Evolutionary conservation across 1,140 invertebrate species (phyloP), one percentile per base, ranked within the genome.

Genomic region (Drosophila sp.): DNA sequence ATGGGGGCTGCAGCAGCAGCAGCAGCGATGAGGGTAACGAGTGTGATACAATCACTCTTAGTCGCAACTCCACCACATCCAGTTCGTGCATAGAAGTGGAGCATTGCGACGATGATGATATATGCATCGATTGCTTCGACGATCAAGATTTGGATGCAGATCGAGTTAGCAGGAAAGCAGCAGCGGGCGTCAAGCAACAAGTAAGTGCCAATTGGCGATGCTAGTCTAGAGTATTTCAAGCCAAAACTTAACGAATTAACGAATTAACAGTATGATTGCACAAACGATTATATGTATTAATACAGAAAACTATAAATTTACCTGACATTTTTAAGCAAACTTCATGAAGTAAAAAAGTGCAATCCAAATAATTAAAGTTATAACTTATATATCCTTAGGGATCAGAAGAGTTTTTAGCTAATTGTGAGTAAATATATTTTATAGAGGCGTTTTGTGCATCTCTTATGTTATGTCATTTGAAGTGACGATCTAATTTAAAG

Each of bases 21-120:
- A 83, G 72, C 70, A 79, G 74, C 47, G 76, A 82, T 58, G 83
- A 90, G 47, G 75, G 71, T 47, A 83, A 79, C 33, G 70, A 77
- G 4, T 73, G 72, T 32, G 78, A 87, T 25, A 82, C 69, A 7
- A 60, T 75, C 1, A 75, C 75, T 3, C 6, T 76, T 0, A 86
- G 72, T 33, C 64, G 70, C 25, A 90, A 75, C 47, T 81, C 73
- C 8, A 74, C 74, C 10, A 68, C 79, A 6, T 77, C 67, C 40
- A 85, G 71, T 44, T 83, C 79, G 1, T 76, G 76, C 60, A 66
- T 76, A 7, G 74, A 86, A 66, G 68, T 63, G 1, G 77, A 66
- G 32, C 40, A 62, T 29, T 50, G 54, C 17, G 54, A 55, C 35
- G 60, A 60, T 35, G 66, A 77, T 17, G 74, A 77, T 27, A 75